phyloP scores from a whole-genome alignment of 2,113 vertebrate genomes.

The Hemicordylus capensis region DNA sequence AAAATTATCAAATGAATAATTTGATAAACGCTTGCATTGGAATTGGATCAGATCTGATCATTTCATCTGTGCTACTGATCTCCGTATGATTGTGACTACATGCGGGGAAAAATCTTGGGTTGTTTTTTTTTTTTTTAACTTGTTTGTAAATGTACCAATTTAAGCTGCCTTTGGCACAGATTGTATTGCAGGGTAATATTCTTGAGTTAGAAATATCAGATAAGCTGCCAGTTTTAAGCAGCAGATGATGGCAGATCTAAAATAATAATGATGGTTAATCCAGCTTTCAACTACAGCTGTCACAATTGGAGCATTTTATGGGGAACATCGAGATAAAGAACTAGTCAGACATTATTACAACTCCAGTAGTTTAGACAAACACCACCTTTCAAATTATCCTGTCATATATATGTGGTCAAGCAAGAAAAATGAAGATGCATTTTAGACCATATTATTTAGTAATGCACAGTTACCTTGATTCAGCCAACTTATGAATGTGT shows the following conservation, averaged over 20 bases:
- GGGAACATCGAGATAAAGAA: not conserved
- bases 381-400: not conserved
- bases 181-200: slow-evolving; percentile 39
- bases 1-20: too few species aligned
- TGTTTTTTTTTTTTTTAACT: fast-evolving
- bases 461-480: not conserved
- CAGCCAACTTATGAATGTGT: not conserved
- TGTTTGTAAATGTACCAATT: not conserved
- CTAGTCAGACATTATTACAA: not conserved
- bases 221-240: slow-evolving; percentile 12
- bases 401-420: not conserved
- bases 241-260: not conserved
- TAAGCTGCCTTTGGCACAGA: not conserved
- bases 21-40: too few species aligned
- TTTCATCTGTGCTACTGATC: too few species aligned
- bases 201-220: slow-evolving; percentile 3
- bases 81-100: not conserved
- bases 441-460: not conserved
- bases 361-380: not conserved
- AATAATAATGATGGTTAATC: slow-evolving; percentile 16
- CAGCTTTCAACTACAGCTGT: not conserved
- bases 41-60: too few species aligned
- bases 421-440: not conserved
- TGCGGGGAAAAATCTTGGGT: not conserved
- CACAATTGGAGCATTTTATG: not conserved